Evolutionary conservation across 2,113 vertebrate genomes (phyloP).

Genomic region (Stegastes partitus): DNA sequence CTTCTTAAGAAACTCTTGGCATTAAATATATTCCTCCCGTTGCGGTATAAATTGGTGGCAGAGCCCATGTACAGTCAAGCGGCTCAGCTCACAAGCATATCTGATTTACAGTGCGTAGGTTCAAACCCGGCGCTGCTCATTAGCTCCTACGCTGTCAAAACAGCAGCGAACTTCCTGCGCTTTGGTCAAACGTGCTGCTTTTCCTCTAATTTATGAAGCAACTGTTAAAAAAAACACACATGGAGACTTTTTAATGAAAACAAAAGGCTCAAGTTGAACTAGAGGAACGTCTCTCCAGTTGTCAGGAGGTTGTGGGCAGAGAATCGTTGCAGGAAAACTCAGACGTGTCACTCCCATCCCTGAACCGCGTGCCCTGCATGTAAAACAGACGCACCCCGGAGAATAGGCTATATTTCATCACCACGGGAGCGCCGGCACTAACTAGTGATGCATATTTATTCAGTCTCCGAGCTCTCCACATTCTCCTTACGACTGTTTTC

Average conservation of each 20-base stretch:
- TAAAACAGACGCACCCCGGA: conserved; percentile 60
- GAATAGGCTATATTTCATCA: conserved; percentile 72
- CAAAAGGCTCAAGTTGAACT: background rate
- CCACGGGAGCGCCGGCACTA: conserved; percentile 56
- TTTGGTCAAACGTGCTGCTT: conserved; percentile 7
- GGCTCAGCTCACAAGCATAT: conserved; percentile 3
- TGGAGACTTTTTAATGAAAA: conserved; percentile 5
- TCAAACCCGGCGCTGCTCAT: conserved; percentile 42
- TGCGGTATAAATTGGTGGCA: conserved; percentile 20
- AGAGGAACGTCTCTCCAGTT: background rate
- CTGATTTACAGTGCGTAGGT: conserved; percentile 14
- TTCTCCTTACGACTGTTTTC: conserved; percentile 37
- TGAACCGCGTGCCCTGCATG: conserved; percentile 57
- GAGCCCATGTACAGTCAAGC: background rate
- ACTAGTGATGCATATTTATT: conserved; percentile 72
- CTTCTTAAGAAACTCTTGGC: conserved; percentile 23
- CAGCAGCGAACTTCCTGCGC: conserved; percentile 12
- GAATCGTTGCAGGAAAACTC: conserved; percentile 26
- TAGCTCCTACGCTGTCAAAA: conserved; percentile 45
- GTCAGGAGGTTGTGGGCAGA: conserved; percentile 4
- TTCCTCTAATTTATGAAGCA: conserved; percentile 21
- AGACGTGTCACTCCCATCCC: conserved; percentile 47
- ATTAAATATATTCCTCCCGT: conserved; percentile 4
- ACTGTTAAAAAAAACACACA: background rate
- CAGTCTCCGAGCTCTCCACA: conserved; percentile 26